Percentiles rank a stretch among this genome's conserved stretches.
phyloP scores from a whole-genome alignment of 1,140 invertebrate species.

The Vollenhovia emeryi region DNA sequence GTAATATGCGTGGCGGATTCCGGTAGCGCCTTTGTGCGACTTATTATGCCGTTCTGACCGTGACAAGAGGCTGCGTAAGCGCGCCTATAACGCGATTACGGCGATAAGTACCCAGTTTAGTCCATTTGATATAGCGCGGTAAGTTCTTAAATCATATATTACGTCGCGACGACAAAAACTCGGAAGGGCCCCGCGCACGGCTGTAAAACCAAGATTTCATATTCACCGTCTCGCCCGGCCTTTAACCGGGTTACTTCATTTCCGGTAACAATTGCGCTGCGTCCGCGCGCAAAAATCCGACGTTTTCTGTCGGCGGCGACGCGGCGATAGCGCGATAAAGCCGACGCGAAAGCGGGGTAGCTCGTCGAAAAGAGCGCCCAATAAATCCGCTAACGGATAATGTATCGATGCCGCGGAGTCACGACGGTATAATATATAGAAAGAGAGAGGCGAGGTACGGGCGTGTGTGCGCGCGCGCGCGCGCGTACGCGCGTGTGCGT shows the following conservation, averaged over 20 bases:
- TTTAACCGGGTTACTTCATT: too few species aligned
- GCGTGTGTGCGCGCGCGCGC: too few species aligned
- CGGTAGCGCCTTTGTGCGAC: conserved; percentile 5
- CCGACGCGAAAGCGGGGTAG: conserved; percentile 11
- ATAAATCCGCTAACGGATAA: conserved; percentile 39
- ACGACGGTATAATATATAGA: background rate
- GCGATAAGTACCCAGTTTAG: conserved; percentile 6
- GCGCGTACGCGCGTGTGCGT: background rate
- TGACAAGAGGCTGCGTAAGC: conserved; percentile 26
- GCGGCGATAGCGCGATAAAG: conserved; percentile 17
- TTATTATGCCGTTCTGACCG: conserved; percentile 2
- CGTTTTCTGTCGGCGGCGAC: conserved; percentile 8
- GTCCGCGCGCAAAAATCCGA: background rate
- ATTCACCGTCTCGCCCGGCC: background rate
- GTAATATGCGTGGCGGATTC: background rate
- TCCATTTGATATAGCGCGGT: background rate
- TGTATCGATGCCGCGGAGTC: conserved; percentile 3
- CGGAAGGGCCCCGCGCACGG: background rate
- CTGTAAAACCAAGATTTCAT: conserved; percentile 10
- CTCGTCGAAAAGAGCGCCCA: conserved; percentile 30
- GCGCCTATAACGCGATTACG: conserved; percentile 28
- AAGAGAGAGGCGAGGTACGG: background rate
- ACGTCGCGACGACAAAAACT: background rate
- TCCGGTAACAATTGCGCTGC: conserved; percentile 5
- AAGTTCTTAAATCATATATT: conserved; percentile 7